Conservation (phyloP, 2,113 vertebrate genomes). For the Nerophis lumbriciformis region DNA sequence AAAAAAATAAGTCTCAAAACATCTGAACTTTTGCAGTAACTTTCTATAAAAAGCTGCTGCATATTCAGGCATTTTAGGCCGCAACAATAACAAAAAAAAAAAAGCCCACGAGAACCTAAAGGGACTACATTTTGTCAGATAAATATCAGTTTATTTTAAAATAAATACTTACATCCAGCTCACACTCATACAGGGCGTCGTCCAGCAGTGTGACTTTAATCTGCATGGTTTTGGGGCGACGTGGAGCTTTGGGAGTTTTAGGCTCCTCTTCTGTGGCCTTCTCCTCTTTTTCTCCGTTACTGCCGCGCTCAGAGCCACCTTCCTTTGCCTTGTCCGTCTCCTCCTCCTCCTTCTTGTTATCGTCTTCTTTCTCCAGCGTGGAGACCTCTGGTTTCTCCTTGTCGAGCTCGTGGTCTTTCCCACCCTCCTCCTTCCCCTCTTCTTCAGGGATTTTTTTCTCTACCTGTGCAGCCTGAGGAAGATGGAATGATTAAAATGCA, state of each 20-base stretch:
- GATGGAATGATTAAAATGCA: slow-evolving; percentile 9
- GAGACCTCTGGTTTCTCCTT: slow-evolving; percentile 39
- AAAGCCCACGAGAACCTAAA: no score
- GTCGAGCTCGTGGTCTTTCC: slow-evolving; percentile 41
- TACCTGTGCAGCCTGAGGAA: slow-evolving; percentile 70
- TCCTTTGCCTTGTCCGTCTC: slow-evolving; percentile 55
- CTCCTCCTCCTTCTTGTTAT: slow-evolving; percentile 24
- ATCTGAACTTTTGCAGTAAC: no score
- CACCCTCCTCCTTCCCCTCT: slow-evolving; percentile 70
- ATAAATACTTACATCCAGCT: slow-evolving; percentile 80
- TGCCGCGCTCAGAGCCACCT: slow-evolving; percentile 52
- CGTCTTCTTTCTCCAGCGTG: slow-evolving; percentile 29
- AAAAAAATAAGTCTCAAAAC: no score
- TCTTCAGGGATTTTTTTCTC: slow-evolving; percentile 67
- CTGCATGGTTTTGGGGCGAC: slow-evolving; percentile 82
- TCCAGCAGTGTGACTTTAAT: slow-evolving; percentile 91
- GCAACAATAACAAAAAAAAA: no score
- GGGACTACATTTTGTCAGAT: no score
- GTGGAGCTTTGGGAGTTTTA: slow-evolving; percentile 72
- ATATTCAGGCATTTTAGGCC: no score
- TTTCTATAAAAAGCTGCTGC: no score
- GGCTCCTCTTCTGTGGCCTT: slow-evolving; percentile 70
- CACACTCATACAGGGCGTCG: slow-evolving; percentile 83
- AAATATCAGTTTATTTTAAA: no score
- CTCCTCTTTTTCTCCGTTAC: slow-evolving; percentile 60